These are phyloP conservation scores for Cottoperca gobio DNA, from an alignment of 2,797 vertebrate genomes.

Conservation along the genomic window DNA sequence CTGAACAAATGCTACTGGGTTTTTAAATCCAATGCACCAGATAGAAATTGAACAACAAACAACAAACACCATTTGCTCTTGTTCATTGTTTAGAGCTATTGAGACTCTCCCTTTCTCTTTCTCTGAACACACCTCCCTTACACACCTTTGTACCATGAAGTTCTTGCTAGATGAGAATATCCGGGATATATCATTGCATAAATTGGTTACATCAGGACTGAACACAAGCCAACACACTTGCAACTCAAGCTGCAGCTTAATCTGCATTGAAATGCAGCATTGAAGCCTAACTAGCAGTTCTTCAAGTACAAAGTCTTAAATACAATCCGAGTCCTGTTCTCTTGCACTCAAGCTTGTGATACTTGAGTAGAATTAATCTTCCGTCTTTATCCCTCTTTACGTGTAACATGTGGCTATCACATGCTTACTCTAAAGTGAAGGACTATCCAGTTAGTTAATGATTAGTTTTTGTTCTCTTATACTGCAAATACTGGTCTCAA, in stretches of 20 bases:
- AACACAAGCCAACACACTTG: background rate
- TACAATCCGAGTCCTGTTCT: conserved; percentile 54
- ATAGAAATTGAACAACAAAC: conserved; percentile 21
- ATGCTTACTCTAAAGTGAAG: conserved; percentile 34
- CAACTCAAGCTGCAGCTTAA: conserved; percentile 39
- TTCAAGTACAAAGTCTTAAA: conserved; percentile 42
- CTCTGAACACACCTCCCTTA: conserved; percentile 19
- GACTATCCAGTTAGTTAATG: conserved; percentile 1
- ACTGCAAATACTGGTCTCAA: conserved; percentile 7
- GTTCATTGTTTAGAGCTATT: background rate
- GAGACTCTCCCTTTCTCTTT: conserved; percentile 7
- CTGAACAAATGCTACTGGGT: conserved; percentile 32
- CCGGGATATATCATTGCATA: conserved; percentile 32
- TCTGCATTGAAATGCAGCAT: conserved; percentile 47
- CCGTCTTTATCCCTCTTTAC: conserved; percentile 55
- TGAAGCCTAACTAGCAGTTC: conserved; percentile 25
- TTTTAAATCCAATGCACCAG: conserved; percentile 24
- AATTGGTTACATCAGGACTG: conserved; percentile 28
- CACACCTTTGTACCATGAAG: conserved; percentile 1
- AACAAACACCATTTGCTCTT: background rate
- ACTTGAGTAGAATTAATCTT: conserved; percentile 52
- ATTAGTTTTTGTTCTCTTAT: conserved; percentile 32
- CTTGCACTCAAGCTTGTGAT: conserved; percentile 45
- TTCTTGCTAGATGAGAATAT: conserved; percentile 22
- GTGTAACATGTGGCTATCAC: conserved; percentile 56